phyloP scores from a whole-genome alignment of 1,140 invertebrate genomes.

The Meteorus sp. region DNA sequence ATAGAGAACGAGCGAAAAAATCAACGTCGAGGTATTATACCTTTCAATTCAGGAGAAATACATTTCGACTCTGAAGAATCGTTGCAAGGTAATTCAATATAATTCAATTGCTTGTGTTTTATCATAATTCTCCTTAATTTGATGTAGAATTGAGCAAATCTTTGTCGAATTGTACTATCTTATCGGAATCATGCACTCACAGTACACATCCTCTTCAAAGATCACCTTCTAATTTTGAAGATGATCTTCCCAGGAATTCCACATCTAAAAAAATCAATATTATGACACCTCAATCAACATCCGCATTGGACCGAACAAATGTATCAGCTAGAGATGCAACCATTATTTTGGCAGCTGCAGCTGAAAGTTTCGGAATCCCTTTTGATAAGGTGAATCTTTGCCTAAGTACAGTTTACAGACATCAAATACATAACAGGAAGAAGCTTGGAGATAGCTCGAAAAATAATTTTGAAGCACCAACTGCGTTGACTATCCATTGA shows the following conservation, averaged over 20 bases:
- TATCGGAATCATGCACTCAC: conserved; percentile 15
- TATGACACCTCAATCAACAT: conserved; percentile 13
- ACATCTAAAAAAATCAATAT: conserved; percentile 14
- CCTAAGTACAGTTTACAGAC: conserved; percentile 2
- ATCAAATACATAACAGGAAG: conserved; percentile 3
- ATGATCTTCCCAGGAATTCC: conserved; percentile 14
- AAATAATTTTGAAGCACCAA: conserved; percentile 11
- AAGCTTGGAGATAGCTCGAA: conserved; percentile 5
- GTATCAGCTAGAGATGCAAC: conserved; percentile 14
- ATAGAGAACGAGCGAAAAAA: conserved; percentile 2
- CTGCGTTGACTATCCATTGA: conserved; percentile 18
- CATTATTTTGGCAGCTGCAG: conserved; percentile 13
- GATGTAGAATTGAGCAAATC: conserved; percentile 25
- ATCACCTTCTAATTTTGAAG: conserved; percentile 18
- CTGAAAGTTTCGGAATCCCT: conserved; percentile 1
- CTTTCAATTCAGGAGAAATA: conserved; percentile 5
- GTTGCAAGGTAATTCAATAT: conserved; percentile 7
- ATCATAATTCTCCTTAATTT: not conserved
- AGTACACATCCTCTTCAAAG: conserved; percentile 20
- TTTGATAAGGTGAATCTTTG: conserved; percentile 10
- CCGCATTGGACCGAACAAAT: conserved; percentile 21
- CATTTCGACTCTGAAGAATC: conserved; percentile 12
- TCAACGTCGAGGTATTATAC: conserved; percentile 4
- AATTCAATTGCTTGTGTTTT: conserved; percentile 1
- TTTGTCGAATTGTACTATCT: conserved; percentile 17